Percentiles rank a stretch among this genome's conserved stretches.
Evolutionary conservation across 2,113 vertebrate genomes (phyloP).

Genomic region (Channa argus): DNA sequence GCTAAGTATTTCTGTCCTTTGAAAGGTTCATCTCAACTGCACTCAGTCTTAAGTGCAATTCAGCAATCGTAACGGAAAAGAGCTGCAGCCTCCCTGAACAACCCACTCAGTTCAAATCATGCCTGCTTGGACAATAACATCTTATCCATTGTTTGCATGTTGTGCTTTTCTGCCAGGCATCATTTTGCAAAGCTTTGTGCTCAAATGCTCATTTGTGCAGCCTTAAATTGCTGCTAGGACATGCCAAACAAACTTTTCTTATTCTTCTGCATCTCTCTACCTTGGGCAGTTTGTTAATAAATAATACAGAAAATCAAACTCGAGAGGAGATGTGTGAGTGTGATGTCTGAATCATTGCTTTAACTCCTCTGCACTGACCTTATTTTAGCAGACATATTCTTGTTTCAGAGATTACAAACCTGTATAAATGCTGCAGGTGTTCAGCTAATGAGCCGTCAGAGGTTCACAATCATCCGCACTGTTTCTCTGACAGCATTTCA

Average conservation of each 20-base stretch:
- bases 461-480: neutral
- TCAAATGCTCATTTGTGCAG: neutral
- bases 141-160: neutral
- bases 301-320: conserved; percentile 29
- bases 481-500: conserved; percentile 1
- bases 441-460: conserved; percentile 4
- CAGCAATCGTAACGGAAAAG: conserved; percentile 9
- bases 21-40: neutral
- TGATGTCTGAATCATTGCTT: conserved; percentile 35
- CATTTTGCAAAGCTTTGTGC: conserved; percentile 9
- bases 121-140: conserved; percentile 1
- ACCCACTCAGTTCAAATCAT: neutral
- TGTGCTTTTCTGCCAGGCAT: conserved; percentile 14
- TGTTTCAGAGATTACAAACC: conserved; percentile 3
- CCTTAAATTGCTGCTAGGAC: conserved; percentile 8
- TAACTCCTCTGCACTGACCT: conserved; percentile 28
- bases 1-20: neutral
- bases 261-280: neutral
- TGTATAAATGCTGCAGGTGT: neutral
- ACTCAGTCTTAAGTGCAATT: conserved; percentile 6
- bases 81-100: neutral
- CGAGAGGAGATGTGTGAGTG: neutral
- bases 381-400: conserved; percentile 1
- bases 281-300: neutral
- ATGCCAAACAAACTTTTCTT: conserved; percentile 3